A percentile compares a stretch with the other conserved stretches of the same genome.
Conservation (phyloP, 2,888 invertebrate genomes). For the Digitonthophagus gazella region DNA sequence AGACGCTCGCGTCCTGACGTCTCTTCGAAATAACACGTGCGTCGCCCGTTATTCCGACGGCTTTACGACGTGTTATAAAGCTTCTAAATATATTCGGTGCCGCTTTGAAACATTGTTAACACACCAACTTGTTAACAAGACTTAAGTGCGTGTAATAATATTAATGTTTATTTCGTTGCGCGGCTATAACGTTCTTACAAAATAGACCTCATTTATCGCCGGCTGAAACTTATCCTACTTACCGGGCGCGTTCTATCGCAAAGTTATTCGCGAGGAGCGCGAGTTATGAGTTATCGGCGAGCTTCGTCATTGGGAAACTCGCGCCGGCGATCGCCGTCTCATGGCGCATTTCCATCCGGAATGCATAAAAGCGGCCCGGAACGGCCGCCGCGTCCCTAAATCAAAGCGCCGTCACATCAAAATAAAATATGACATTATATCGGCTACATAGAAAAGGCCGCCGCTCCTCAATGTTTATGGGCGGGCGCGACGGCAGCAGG, state of each 20-base stretch:
- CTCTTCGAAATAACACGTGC: neutral
- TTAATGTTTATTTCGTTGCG: neutral
- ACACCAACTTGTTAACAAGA: neutral
- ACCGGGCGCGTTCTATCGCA: no score
- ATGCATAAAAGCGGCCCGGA: neutral
- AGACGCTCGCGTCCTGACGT: no score
- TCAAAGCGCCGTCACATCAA: slow-evolving; percentile 45
- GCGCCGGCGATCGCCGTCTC: neutral
- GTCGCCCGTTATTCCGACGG: neutral
- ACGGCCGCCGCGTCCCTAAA: slow-evolving; percentile 20
- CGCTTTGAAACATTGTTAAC: neutral
- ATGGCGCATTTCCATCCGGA: neutral
- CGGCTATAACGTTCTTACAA: neutral
- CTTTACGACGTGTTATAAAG: neutral
- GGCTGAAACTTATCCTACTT: neutral
- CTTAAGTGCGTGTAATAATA: neutral
- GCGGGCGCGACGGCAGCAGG: slow-evolving; percentile 35
- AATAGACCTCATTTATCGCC: neutral
- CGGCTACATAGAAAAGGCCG: slow-evolving; percentile 48
- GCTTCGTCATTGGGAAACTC: slow-evolving; percentile 14
- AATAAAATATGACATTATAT: slow-evolving; percentile 50
- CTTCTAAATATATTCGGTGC: neutral
- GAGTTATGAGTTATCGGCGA: slow-evolving; percentile 18
- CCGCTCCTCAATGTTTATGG: slow-evolving; percentile 48
- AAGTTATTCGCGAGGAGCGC: neutral